These are phyloP conservation scores for Acanthiza pusilla DNA, from an alignment of 2,797 vertebrate species.

Conservation along the genomic window DNA sequence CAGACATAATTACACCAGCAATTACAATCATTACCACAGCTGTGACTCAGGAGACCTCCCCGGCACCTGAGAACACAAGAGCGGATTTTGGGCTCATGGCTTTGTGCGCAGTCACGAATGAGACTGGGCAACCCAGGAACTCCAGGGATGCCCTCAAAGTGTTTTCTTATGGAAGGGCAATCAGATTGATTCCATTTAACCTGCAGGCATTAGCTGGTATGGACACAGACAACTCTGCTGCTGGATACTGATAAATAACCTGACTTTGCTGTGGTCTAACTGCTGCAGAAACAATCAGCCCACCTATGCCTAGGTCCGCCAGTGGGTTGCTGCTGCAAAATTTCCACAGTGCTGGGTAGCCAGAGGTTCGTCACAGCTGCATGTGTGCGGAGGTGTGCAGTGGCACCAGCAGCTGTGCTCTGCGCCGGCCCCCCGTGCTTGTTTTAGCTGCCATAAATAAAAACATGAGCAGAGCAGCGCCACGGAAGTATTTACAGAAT, in stretches of 20 bases:
- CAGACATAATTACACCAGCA: background rate
- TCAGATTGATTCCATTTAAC: background rate
- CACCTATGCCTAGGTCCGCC: background rate
- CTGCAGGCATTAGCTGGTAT: background rate
- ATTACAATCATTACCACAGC: background rate
- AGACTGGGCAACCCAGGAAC: background rate
- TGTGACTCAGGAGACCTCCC: background rate
- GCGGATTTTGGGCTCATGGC: fast-evolving
- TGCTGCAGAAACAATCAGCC: background rate
- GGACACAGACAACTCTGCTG: background rate
- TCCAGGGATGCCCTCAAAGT: background rate
- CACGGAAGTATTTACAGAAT: constrained; percentile 66
- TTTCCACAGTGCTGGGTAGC: background rate
- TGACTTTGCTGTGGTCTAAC: background rate
- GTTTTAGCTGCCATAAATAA: constrained; percentile 70
- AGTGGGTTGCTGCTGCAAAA: background rate
- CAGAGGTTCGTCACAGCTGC: background rate
- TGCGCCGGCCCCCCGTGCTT: background rate
- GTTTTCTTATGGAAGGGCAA: background rate
- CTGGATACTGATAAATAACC: background rate
- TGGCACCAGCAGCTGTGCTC: background rate
- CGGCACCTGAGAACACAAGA: background rate
- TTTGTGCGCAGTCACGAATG: fast-evolving
- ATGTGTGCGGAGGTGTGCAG: background rate
- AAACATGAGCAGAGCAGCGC: constrained; percentile 53